Percentiles rank a stretch among this genome's conserved stretches.
phyloP scores from a whole-genome alignment of 2,888 invertebrate genomes.

The Xanthorhoe spadicearia region DNA sequence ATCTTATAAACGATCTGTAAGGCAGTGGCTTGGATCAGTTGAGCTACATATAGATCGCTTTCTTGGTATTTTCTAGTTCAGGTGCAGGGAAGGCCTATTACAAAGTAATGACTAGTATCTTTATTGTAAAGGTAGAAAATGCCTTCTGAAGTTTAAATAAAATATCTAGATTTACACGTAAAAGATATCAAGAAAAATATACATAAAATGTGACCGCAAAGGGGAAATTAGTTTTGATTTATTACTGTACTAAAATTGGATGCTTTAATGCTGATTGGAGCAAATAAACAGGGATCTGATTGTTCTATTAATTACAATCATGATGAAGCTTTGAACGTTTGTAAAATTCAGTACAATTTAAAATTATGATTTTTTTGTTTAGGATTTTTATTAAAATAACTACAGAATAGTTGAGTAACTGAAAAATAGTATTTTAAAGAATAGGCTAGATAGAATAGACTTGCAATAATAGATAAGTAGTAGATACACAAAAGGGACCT shows the following conservation, averaged over 20 bases:
- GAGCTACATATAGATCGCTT: no score
- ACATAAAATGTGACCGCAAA: not conserved
- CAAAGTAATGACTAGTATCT: no score
- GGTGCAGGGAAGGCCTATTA: no score
- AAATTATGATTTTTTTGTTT: not conserved
- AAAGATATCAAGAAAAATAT: not conserved
- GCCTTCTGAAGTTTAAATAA: no score
- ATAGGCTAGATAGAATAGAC: not conserved
- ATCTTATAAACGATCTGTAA: no score
- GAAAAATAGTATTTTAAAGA: no score
- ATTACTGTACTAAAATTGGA: slow-evolving; percentile 1
- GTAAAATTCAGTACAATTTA: not conserved
- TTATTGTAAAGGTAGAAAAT: no score
- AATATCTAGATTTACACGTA: no score
- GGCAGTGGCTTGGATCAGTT: no score
- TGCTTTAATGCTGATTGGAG: slow-evolving; percentile 10
- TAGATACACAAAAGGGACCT: slow-evolving; percentile 10
- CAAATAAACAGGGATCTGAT: slow-evolving; percentile 5
- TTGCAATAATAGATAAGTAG: not conserved
- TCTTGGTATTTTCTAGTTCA: no score
- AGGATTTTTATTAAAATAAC: not conserved
- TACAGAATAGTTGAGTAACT: not conserved
- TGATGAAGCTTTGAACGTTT: not conserved
- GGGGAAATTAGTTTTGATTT: not conserved
- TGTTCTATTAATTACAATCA: slow-evolving; percentile 13